Conservation (phyloP, 2,113 vertebrate species). For the Hypomesus transpacificus region DNA sequence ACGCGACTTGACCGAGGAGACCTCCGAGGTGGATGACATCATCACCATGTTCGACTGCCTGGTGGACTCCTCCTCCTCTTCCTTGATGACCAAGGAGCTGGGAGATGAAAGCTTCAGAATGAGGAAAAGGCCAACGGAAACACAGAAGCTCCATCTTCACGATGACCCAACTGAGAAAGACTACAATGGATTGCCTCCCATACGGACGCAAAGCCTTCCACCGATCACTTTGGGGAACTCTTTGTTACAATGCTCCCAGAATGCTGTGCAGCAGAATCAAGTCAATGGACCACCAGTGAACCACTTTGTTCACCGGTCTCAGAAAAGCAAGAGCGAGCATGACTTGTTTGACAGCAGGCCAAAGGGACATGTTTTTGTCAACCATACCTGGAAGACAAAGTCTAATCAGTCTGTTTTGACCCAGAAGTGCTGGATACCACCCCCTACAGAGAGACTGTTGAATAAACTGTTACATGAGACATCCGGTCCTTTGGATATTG, state of each 20-base stretch:
- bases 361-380: conserved; percentile 56
- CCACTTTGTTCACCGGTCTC: conserved; percentile 66
- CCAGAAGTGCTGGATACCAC: conserved; percentile 66
- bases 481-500: conserved; percentile 54
- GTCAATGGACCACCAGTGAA: conserved; percentile 45
- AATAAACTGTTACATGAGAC: conserved; percentile 63
- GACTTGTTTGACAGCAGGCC: conserved; percentile 70
- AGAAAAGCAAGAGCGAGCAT: conserved; percentile 79
- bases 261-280: conserved; percentile 44
- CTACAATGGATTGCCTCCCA: conserved; percentile 68
- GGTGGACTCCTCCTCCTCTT: conserved; percentile 61
- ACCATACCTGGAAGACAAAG: conserved; percentile 66
- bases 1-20: conserved; percentile 61
- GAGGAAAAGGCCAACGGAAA: conserved; percentile 63
- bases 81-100: conserved; percentile 51
- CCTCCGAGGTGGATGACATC: conserved; percentile 84
- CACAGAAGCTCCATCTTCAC: conserved; percentile 61
- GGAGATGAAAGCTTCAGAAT: conserved; percentile 52
- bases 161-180: conserved; percentile 64
- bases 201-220: conserved; percentile 79
- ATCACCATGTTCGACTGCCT: conserved; percentile 81
- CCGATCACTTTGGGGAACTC: conserved; percentile 71
- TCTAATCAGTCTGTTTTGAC: conserved; percentile 59
- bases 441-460: conserved; percentile 67
- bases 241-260: conserved; percentile 65